Evolutionary conservation across 1,140 invertebrate species (phyloP).

Genomic region (Temnothorax curvispinosus): DNA sequence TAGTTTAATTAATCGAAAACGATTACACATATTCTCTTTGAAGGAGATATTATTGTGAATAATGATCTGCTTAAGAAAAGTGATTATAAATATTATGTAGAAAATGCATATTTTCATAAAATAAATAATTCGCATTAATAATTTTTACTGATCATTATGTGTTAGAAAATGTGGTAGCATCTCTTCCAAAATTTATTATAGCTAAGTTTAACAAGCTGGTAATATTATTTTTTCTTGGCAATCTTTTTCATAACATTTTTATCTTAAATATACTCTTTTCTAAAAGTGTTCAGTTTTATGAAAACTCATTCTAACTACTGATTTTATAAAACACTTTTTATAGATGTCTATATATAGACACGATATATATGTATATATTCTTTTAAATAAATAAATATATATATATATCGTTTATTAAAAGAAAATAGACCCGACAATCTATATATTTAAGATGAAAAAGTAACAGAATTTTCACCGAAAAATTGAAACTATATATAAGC

Average conservation of each 20-base stretch:
- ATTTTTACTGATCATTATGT: background rate
- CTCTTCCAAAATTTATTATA: constrained; percentile 8
- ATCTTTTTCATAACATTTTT: background rate
- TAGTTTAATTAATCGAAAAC: background rate
- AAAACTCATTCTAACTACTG: background rate
- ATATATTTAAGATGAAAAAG: constrained; percentile 13
- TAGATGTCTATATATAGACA: background rate
- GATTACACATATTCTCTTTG: background rate
- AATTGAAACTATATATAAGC: background rate
- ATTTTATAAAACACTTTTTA: constrained; percentile 4
- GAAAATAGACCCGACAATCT: constrained; percentile 9
- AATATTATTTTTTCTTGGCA: background rate
- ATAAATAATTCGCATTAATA: background rate
- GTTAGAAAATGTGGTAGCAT: background rate
- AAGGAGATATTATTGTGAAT: background rate
- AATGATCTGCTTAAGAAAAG: background rate
- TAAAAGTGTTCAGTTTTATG: background rate
- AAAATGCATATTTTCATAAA: background rate
- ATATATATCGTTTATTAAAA: background rate
- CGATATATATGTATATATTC: background rate
- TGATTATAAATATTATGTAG: background rate
- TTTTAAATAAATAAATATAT: background rate
- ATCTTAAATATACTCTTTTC: background rate
- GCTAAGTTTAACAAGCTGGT: background rate
- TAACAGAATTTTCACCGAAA: background rate